A percentile compares a stretch with the other conserved stretches of the same genome.
phyloP scores from a whole-genome alignment of 2,888 invertebrate genomes.

The Hermaeophaga mercurialis region DNA sequence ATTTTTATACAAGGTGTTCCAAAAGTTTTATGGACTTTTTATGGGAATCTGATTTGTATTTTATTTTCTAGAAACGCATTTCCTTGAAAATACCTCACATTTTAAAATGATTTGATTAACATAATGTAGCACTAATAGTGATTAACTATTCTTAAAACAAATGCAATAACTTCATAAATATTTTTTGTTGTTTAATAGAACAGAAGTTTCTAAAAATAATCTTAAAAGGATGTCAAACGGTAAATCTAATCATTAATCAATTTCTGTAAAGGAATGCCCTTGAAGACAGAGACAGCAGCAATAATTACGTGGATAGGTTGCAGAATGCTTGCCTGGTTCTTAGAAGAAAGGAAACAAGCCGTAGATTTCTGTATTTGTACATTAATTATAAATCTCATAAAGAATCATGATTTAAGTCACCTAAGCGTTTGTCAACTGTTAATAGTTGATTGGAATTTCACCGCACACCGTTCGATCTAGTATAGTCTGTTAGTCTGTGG shows the following conservation, averaged over 20 bases:
- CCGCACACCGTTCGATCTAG: conserved; percentile 37
- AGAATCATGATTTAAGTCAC: conserved; percentile 48
- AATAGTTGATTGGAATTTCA: conserved; percentile 50
- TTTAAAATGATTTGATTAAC: too few relatives aligned
- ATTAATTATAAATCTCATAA: conserved; percentile 53
- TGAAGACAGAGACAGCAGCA: conserved; percentile 26
- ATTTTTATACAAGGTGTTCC: conserved; percentile 13
- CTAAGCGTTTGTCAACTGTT: conserved; percentile 44
- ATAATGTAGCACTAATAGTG: too few relatives aligned
- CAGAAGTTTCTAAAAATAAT: too few relatives aligned
- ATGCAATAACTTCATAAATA: too few relatives aligned
- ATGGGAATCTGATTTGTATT: not conserved
- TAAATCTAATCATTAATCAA: conserved; percentile 7
- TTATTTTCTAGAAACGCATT: not conserved
- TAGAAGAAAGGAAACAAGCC: conserved; percentile 47
- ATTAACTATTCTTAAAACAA: too few relatives aligned
- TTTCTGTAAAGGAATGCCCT: conserved; percentile 25
- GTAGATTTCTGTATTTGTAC: conserved; percentile 48
- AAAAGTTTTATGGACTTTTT: not conserved
- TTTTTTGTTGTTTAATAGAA: too few relatives aligned
- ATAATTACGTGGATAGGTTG: conserved; percentile 29
- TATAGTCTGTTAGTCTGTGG: conserved; percentile 28
- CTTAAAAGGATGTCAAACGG: not conserved
- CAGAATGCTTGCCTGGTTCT: conserved; percentile 33
- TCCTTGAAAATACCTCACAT: too few relatives aligned